Conservation (phyloP, 2,113 vertebrate genomes). For the Microcebus murinus region DNA sequence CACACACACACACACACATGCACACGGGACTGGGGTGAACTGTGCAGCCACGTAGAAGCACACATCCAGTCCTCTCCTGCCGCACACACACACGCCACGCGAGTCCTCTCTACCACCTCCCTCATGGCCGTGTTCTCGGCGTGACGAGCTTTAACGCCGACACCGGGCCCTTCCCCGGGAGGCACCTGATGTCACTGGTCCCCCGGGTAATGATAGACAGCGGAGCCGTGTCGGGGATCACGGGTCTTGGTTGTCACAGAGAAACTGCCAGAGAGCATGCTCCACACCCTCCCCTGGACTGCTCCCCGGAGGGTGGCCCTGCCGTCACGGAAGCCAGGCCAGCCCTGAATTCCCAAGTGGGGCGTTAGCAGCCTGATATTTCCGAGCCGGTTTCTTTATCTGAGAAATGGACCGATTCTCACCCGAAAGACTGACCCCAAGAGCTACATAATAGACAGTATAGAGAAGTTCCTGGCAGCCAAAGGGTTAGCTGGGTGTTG, state of each 20-base stretch:
- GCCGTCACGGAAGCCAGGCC: background rate
- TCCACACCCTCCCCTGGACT: background rate
- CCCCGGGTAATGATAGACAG: background rate
- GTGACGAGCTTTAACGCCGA: background rate
- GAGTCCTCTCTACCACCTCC: background rate
- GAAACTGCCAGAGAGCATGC: background rate
- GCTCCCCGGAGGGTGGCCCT: too few relatives aligned
- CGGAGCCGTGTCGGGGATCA: background rate
- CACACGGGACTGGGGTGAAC: background rate
- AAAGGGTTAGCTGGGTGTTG: background rate
- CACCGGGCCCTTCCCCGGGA: rapidly evolving
- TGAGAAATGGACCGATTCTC: background rate
- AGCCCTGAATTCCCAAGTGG: background rate
- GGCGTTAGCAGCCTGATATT: background rate
- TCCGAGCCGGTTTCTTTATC: background rate
- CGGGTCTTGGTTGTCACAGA: background rate
- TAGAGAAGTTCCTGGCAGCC: background rate
- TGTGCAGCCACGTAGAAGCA: background rate
- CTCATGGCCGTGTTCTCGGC: background rate
- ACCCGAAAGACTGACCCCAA: background rate
- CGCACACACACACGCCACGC: too few relatives aligned
- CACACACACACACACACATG: background rate
- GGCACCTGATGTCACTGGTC: too few relatives aligned
- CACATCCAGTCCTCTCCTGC: background rate
- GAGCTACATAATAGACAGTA: background rate